Evolutionary conservation across 2,797 vertebrate species (phyloP).

Genomic region (Tadarida brasiliensis): DNA sequence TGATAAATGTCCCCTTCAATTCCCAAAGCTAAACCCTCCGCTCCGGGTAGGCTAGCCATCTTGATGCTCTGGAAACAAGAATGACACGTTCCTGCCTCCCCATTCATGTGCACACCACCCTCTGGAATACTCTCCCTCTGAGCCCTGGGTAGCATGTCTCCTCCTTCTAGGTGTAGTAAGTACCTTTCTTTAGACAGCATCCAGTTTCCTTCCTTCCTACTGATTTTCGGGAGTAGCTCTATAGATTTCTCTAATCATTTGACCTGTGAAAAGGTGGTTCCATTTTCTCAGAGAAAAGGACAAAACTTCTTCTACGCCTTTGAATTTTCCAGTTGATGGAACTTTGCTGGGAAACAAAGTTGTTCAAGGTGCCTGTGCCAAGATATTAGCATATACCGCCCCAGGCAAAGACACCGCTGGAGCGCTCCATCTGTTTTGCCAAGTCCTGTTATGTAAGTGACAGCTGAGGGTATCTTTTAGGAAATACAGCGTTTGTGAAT

Average conservation of each 20-base stretch:
- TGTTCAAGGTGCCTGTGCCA: constrained; percentile 75
- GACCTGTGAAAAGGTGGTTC: neutral
- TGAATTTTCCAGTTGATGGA: constrained; percentile 64
- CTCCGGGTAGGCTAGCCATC: neutral
- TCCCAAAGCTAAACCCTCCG: neutral
- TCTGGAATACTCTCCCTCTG: neutral
- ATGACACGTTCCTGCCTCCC: neutral
- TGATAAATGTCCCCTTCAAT: neutral
- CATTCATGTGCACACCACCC: neutral
- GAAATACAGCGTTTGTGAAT: constrained; percentile 73
- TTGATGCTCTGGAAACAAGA: neutral
- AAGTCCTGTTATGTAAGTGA: constrained; percentile 81
- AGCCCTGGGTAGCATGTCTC: neutral
- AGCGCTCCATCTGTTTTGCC: constrained; percentile 75
- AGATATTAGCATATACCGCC: constrained; percentile 77
- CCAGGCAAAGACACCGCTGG: constrained; percentile 78
- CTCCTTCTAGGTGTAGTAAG: neutral
- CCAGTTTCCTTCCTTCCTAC: neutral
- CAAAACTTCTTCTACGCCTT: constrained; percentile 18
- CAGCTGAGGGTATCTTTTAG: constrained; percentile 79
- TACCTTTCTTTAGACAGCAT: neutral
- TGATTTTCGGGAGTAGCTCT: neutral
- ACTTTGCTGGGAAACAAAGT: constrained; percentile 68
- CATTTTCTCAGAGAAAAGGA: neutral
- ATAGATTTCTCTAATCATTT: neutral